phyloP scores from a whole-genome alignment of 2,888 invertebrate genomes.

The Aphidoletes aphidimyza region DNA sequence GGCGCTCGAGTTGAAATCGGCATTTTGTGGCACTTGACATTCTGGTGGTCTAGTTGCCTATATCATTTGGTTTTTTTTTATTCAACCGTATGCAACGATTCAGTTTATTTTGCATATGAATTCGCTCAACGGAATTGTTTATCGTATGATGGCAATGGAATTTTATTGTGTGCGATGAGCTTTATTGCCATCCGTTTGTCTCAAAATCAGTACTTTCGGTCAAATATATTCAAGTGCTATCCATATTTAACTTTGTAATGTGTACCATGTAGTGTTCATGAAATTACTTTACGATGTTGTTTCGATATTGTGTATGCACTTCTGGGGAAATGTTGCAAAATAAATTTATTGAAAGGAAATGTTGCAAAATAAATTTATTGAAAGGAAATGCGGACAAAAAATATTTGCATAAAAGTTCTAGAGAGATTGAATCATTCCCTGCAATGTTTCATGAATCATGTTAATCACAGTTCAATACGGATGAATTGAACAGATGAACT shows the following conservation, averaged over 20 bases:
- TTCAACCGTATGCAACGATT: background rate
- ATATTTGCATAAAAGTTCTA: background rate
- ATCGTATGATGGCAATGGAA: conserved; percentile 1
- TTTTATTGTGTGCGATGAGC: conserved; percentile 16
- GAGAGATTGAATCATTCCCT: background rate
- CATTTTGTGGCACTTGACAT: background rate
- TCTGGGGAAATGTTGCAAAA: background rate
- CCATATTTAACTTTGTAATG: too few relatives aligned
- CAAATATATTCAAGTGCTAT: background rate
- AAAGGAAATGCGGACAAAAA: conserved; percentile 35
- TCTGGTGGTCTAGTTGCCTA: too few relatives aligned
- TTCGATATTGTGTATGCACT: conserved; percentile 17
- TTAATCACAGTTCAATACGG: background rate
- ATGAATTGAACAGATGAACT: too few relatives aligned
- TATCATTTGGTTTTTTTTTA: background rate
- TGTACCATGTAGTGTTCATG: background rate
- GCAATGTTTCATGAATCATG: conserved; percentile 7
- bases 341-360: conserved; percentile 25
- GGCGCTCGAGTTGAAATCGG: background rate
- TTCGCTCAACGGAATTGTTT: conserved; percentile 1
- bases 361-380: conserved; percentile 24
- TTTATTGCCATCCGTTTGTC: conserved; percentile 27
- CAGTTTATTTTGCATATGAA: background rate
- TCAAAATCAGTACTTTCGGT: background rate
- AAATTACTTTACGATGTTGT: background rate